Evolutionary conservation across 2,888 invertebrate genomes (phyloP), one percentile per base, ranked within the genome.

Genomic region (Aleiodes alternator): DNA sequence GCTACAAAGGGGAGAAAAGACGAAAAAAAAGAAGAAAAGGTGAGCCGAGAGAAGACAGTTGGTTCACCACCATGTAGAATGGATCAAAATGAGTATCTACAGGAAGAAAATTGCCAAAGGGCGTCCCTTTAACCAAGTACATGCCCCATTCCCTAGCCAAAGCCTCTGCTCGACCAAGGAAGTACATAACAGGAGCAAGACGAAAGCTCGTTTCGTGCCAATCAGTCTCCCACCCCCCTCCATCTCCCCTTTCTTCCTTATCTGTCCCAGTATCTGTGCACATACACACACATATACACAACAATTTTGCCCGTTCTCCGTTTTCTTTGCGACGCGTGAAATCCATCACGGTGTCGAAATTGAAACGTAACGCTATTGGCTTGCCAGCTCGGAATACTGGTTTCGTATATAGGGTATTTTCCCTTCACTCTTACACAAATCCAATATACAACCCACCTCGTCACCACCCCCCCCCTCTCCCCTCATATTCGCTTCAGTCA

Each of bases 351-450:
- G 72, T 78, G 78, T 78, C 80, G 82, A 82, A 84, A 85, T 85
- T 84, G 84, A 84, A 84, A 83, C 82, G 85, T 82, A 84, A 85
- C 82, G 81, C 80, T 79, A 83, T 81, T 80, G 80, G 72, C 74
- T 72, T 55, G 61, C 76, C 29, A 75, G 61, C 57, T 69, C 66
- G 48, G 43, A 61, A 61, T 61, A 61, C 61, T 61, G 43, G 14
- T 38, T 43, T 59, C 34, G 7, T 59, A 34, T 34, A 34, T 34
- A 34, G 4, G 34, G 34, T 48, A 64, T 64, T 64, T 64, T 64
- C 64, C 64, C 64, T 64, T 64, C 64, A 48, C 9, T 48, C 64
- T 64, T 64, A 64, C 64, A 64, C 64, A 43, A 64, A 64, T 64
- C 48, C 64, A 64, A 64, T 64, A 64, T 48, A 64, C 23, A 23